A percentile compares a stretch with the other conserved stretches of the same genome.
phyloP scores from a whole-genome alignment of 2,113 vertebrate genomes.

The Maccullochella peelii region DNA sequence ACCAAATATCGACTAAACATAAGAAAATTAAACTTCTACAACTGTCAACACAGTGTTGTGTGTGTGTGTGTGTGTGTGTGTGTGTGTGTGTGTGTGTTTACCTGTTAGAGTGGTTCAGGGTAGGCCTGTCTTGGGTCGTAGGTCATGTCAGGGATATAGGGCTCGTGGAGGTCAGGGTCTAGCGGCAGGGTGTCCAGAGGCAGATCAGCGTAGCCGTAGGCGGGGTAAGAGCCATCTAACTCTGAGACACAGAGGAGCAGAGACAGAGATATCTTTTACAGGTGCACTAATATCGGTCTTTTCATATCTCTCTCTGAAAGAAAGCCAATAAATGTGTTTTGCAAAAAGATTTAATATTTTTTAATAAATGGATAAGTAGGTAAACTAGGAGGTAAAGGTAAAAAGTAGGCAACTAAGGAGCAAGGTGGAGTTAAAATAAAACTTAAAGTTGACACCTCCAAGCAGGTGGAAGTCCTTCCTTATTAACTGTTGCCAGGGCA shows the following conservation, averaged over 20 bases:
- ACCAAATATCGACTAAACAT: not conserved
- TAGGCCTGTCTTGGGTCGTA: conserved; percentile 81
- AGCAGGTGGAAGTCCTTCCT: no score
- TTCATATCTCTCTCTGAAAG: no score
- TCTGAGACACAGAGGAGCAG: conserved; percentile 64
- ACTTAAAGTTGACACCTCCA: no score
- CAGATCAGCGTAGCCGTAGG: conserved; percentile 79
- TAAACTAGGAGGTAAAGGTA: no score
- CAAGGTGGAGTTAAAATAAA: no score
- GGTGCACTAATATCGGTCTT: not conserved
- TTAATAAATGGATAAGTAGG: no score
- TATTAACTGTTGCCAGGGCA: no score
- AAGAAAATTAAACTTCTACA: not conserved
- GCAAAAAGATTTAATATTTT: no score
- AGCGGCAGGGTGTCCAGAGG: conserved; percentile 76
- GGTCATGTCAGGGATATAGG: conserved; percentile 78
- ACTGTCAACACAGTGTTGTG: not conserved
- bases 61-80: no score
- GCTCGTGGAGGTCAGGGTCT: conserved; percentile 79
- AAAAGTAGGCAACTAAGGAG: no score
- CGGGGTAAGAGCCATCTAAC: conserved; percentile 74
- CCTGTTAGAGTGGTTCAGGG: conserved; percentile 83
- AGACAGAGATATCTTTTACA: not conserved
- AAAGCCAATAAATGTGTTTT: no score
- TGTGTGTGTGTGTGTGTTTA: conserved; percentile 9